Conservation (phyloP, 2,113 vertebrate species). For the Chlamydotis undulata region DNA sequence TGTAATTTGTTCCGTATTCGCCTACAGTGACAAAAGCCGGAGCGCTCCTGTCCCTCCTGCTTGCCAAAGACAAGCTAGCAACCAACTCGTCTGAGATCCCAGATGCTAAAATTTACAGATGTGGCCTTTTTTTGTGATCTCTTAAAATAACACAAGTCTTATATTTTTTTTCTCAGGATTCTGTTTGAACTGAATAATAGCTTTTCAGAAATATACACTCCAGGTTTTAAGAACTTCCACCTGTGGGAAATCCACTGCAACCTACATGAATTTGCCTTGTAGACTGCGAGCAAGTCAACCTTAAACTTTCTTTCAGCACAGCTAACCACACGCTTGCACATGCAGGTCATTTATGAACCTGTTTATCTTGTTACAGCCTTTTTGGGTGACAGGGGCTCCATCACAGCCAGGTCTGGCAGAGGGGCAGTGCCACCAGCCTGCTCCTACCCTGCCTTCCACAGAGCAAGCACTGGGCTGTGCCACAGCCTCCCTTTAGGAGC, state of each 20-base stretch:
- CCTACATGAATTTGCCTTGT: neutral
- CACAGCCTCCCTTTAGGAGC: neutral
- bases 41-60: accelerated
- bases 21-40: neutral
- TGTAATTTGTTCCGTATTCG: neutral
- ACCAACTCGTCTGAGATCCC: neutral
- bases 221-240: neutral
- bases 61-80: neutral
- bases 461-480: neutral
- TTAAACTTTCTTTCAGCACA: neutral
- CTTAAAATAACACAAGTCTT: neutral
- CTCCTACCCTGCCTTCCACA: neutral
- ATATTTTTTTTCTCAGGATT: neutral
- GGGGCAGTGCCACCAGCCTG: neutral
- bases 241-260: neutral
- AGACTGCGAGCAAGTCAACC: neutral
- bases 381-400: neutral
- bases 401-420: accelerated
- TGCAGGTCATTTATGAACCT: neutral
- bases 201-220: neutral
- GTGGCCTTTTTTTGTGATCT: neutral
- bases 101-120: neutral
- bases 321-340: neutral
- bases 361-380: neutral
- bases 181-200: neutral